Base-by-base conservation (phyloP, 23 tunicate genomes). In the Phallusia fumigata region DNA sequence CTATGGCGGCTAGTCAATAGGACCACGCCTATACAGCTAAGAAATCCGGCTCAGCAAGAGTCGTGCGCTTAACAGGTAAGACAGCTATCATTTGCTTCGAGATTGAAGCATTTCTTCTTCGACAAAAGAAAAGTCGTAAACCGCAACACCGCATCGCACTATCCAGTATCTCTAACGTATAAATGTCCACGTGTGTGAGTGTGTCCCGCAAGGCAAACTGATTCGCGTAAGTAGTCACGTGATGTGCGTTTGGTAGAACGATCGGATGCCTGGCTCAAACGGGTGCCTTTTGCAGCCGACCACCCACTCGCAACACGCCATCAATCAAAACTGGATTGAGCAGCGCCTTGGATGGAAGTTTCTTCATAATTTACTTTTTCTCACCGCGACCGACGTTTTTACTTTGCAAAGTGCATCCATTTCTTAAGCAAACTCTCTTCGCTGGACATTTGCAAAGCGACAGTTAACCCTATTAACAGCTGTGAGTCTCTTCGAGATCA, bases 61-160 rank as follows among this genome's bases (percentile, higher is more conserved):
- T 40, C 47, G n/a, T n/a, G n/a, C n/a, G 47, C 47, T 40, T 10
- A 40, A 40, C 47, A 40, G 47, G 47, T 21, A 83, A 51, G 35
- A 36, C 80, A 30, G 86, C 58, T 80, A 83, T 73, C 35, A 30
- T 44, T 32, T n/a, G n/a, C n/a, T 83, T 74, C 44, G 52, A 36
- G 36, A 51, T n/a, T 21, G 65, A 45, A 19, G 79, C 80, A 31
- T 74, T 73, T 58, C 69, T 24, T 58, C 69, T 58, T 58, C 69
- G 69, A 58, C 69, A 58, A 58, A 24, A 24, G 3, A 58, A 24
- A 11, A 58, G 28, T 58, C 13, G 8, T 16, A 8, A 58, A 58
- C 69, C 28, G 28, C 69, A 6, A 58, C 69, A 21, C 69, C 69
- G 13, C 69, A 11, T 58, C 69, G 69, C 69, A 58, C 69, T 6